Conservation (phyloP, 2,888 invertebrate genomes). For the Antheraea assamensis region DNA sequence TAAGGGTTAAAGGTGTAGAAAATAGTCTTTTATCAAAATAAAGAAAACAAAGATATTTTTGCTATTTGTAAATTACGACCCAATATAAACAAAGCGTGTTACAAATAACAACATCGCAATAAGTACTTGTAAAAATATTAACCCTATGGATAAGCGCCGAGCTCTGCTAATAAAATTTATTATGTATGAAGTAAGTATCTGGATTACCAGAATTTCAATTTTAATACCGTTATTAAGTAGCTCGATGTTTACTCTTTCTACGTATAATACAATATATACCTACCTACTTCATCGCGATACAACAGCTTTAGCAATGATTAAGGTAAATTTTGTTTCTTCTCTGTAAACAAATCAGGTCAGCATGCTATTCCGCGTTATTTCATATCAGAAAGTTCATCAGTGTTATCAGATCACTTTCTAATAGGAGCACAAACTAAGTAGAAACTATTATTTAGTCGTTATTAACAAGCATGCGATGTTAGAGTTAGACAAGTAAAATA, state of each 20-base stretch:
- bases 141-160: not conserved
- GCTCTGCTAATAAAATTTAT: not conserved
- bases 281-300: not conserved
- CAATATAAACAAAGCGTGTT: no score
- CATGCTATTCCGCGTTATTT: conserved; percentile 42
- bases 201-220: not conserved
- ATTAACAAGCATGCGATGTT: conserved; percentile 5
- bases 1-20: no score
- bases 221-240: not conserved
- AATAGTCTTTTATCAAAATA: not conserved
- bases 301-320: not conserved
- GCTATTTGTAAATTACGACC: not conserved
- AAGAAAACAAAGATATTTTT: not conserved
- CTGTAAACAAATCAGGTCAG: conserved; percentile 37
- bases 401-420: conserved; percentile 11
- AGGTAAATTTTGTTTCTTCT: conserved; percentile 25
- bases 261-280: no score
- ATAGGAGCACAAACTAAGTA: conserved; percentile 5
- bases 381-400: conserved; percentile 32
- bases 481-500: conserved; percentile 5
- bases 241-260: not conserved
- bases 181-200: not conserved
- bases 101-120: no score
- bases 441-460: conserved; percentile 13
- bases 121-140: not conserved